Percentiles rank a stretch among this genome's conserved stretches.
Conservation (phyloP, 2,888 invertebrate genomes). For the Leucoma salicis region DNA sequence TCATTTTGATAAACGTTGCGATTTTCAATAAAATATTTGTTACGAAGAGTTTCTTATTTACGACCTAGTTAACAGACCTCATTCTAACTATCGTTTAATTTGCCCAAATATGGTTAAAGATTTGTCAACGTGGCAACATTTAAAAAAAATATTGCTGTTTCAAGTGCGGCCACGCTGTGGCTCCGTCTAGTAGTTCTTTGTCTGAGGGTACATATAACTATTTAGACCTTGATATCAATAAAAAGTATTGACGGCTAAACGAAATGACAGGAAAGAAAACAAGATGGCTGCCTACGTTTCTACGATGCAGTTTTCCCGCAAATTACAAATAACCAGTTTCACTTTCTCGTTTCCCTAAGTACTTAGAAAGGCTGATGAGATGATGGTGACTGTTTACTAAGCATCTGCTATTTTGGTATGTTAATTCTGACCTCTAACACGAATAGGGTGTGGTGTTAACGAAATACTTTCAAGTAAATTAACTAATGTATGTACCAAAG, state of each 20-base stretch:
- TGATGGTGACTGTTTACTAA: constrained; percentile 28
- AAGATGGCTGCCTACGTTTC: constrained; percentile 45
- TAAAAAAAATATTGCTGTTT: too few species aligned
- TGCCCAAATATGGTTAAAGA: too few species aligned
- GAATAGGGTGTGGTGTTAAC: constrained; percentile 40
- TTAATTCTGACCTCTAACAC: constrained; percentile 39
- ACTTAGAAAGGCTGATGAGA: constrained; percentile 30
- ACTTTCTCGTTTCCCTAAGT: constrained; percentile 61
- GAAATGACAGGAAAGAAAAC: constrained; percentile 62
- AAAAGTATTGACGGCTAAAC: constrained; percentile 16
- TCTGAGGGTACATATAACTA: too few species aligned
- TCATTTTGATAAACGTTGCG: too few species aligned
- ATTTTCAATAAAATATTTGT: too few species aligned
- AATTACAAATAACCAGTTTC: constrained; percentile 57
- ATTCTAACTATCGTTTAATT: too few species aligned
- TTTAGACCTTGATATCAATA: too few species aligned
- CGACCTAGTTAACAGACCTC: too few species aligned
- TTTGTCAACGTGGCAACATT: too few species aligned
- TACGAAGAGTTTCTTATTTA: too few species aligned
- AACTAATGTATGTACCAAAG: constrained; percentile 40
- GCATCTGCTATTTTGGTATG: constrained; percentile 40
- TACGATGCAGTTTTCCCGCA: constrained; percentile 59
- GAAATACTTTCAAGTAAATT: constrained; percentile 34
- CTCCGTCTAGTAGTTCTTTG: too few species aligned
- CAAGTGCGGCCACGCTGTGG: too few species aligned